Percentiles rank a stretch among this genome's conserved stretches.
phyloP scores from a whole-genome alignment of 2,113 vertebrate genomes.

The Recurvirostra avosetta region DNA sequence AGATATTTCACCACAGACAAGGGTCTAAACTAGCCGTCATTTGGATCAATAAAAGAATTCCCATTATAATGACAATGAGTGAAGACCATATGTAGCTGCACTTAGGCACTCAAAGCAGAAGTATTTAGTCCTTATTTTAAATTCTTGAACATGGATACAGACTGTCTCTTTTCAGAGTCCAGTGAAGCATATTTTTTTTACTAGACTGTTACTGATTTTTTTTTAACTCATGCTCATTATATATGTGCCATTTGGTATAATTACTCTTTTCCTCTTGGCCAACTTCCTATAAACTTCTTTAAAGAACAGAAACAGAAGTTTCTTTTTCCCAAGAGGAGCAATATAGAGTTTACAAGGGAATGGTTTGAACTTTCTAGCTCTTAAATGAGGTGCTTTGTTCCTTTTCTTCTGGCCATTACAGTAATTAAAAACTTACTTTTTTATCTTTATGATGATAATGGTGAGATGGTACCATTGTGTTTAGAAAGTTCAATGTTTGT shows the following conservation, averaged over 20 bases:
- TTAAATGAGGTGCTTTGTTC: neutral
- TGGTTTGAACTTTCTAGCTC: neutral
- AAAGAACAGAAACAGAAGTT: constrained; percentile 45
- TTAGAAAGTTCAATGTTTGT: neutral
- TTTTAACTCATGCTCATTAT: neutral
- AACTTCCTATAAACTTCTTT: constrained; percentile 21
- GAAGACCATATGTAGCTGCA: neutral
- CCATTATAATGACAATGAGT: neutral
- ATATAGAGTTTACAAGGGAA: neutral
- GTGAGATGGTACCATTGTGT: neutral
- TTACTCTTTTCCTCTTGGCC: constrained; percentile 47
- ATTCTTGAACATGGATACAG: neutral
- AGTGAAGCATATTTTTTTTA: neutral
- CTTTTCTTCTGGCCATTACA: neutral
- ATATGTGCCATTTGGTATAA: constrained; percentile 30
- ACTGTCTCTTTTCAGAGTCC: neutral
- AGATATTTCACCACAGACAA: neutral
- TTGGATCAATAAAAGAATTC: neutral
- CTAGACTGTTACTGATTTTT: neutral
- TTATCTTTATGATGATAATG: neutral
- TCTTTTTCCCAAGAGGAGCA: constrained; percentile 27
- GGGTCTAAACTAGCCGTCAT: neutral
- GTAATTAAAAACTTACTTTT: neutral
- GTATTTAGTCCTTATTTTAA: neutral
- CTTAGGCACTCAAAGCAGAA: neutral